Base-by-base conservation (phyloP, 1,140 invertebrate genomes). In the Tribolium castaneum region DNA sequence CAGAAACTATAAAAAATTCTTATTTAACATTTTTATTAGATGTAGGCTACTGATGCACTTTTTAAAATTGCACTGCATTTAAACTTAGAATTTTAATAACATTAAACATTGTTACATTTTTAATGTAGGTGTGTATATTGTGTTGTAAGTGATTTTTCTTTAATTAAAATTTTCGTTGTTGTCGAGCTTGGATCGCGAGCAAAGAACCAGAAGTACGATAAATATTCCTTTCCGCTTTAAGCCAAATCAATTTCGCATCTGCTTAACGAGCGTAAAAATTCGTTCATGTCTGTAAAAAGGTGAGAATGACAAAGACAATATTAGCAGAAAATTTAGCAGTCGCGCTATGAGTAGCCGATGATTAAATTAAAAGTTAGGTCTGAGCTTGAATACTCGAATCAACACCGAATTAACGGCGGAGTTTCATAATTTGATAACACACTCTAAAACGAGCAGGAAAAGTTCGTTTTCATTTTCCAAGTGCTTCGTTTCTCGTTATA, bases 341-440 rank as follows among this genome's bases (percentile, higher is more conserved):
- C 35, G 22, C 16, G 54, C 54, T 34, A 66, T 51, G 22, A 75
- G 59, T 66, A 39, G 66, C 54, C 35, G 73, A 56, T 79, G 77
- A 82, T 82, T 80, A 71, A 82, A 80, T 82, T 82, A 82, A 82
- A 82, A 80, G 75, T 80, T 82, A 75, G 76, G 74, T 76, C 54
- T 70, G 75, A 77, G 75, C 79, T 79, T 78, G 81, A 82, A 82
- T 82, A 77, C 77, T 79, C 77, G 78, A 82, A 82, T 82, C 81
- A 82, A 82, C 81, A 79, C 66, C 39, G 70, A 82, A 82, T 82
- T 80, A 82, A 79, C 75, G 76, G 52, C 45, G 22, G 73, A 76
- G 78, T 76, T 79, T 80, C 73, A 79, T 81, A 82, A 82, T 81
- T 82, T 70, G 76, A 81, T 81, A 81, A 81, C 70, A 78, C 76